Evolutionary conservation across 2,888 invertebrate species (phyloP).

Genomic region (Nipponacmea schrenckii): DNA sequence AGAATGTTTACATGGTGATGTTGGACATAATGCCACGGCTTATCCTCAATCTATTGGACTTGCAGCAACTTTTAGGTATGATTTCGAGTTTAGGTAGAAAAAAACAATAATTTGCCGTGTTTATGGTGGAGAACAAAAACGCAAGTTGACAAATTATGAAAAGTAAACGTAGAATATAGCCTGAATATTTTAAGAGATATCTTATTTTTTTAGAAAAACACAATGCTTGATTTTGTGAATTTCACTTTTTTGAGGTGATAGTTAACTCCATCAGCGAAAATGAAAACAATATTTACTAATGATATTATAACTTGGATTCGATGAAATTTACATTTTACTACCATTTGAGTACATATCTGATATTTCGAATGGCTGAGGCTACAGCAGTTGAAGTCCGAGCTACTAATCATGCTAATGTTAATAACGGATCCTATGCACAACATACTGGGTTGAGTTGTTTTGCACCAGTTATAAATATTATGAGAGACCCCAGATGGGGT

Average conservation of each 20-base stretch:
- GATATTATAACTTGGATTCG: too few relatives aligned
- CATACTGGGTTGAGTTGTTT: not conserved
- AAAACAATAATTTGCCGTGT: too few relatives aligned
- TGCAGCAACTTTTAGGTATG: conserved; percentile 55
- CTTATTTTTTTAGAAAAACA: too few relatives aligned
- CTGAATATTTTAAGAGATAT: too few relatives aligned
- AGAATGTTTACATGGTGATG: conserved; percentile 55
- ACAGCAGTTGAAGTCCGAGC: not conserved
- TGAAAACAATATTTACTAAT: too few relatives aligned
- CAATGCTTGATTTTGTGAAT: too few relatives aligned
- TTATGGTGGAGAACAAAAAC: too few relatives aligned
- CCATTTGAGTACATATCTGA: not conserved
- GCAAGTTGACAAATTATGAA: too few relatives aligned
- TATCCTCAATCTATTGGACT: conserved; percentile 56
- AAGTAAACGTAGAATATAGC: too few relatives aligned
- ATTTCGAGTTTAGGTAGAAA: not conserved
- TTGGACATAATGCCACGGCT: conserved; percentile 50
- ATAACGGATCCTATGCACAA: not conserved
- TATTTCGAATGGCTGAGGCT: not conserved
- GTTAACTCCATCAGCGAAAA: too few relatives aligned
- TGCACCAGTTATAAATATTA: conserved; percentile 1
- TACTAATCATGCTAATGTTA: not conserved
- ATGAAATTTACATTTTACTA: not conserved
- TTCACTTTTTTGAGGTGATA: too few relatives aligned
- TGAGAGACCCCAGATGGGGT: conserved; percentile 25